A percentile compares a stretch with the other conserved stretches of the same genome.
These are phyloP conservation scores for Actinemys pallida DNA, from an alignment of 2,113 vertebrate species.

Conservation along the genomic window DNA sequence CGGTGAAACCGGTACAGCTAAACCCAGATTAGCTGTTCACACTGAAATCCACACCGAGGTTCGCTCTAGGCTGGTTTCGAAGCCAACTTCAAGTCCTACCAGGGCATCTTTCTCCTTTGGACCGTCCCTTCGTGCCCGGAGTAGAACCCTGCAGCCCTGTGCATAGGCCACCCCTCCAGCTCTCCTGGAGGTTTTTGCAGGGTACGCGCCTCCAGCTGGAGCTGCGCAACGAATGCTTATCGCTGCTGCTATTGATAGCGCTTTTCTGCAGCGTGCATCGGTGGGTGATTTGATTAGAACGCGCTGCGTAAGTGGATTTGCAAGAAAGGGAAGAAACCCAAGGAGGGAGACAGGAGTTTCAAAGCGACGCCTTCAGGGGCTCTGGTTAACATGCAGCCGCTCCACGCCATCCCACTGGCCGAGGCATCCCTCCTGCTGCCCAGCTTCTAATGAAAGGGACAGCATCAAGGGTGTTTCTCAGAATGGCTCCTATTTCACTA, in stretches of 20 bases:
- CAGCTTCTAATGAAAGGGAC: neutral
- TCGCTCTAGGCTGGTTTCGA: neutral
- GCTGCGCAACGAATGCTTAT: neutral
- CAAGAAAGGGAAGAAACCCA: neutral
- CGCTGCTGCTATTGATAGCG: neutral
- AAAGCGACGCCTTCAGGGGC: neutral
- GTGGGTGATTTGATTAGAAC: neutral
- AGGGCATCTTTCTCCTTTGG: neutral
- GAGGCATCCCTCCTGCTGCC: neutral
- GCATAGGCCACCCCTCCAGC: neutral
- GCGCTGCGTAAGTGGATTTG: neutral
- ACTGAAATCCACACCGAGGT: neutral
- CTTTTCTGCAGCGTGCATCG: accelerated
- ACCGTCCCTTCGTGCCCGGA: neutral
- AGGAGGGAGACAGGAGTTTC: neutral
- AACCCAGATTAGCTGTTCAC: neutral
- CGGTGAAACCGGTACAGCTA: neutral
- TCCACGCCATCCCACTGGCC: neutral
- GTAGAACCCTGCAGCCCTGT: too few species aligned
- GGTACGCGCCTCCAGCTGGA: neutral
- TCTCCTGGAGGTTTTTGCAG: neutral
- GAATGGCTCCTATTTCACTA: neutral
- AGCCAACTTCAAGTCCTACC: neutral
- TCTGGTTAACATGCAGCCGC: neutral
- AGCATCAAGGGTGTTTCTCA: neutral